phyloP scores from a whole-genome alignment of 2,888 invertebrate genomes.

The Protonemura montana region DNA sequence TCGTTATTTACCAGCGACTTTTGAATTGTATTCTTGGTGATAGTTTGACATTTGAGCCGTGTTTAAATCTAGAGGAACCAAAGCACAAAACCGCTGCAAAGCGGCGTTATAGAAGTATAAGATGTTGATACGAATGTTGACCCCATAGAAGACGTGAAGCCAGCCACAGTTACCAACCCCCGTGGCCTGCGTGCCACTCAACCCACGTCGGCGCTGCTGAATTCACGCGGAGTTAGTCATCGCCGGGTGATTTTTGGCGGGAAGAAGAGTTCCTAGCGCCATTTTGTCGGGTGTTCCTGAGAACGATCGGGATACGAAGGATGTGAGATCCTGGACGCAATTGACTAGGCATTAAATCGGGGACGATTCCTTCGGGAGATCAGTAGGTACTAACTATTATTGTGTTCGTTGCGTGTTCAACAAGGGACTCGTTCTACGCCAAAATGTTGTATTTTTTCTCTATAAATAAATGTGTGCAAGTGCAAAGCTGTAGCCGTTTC shows the following conservation, averaged over 20 bases:
- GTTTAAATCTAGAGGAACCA: not conserved
- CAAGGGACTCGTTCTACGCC: not conserved
- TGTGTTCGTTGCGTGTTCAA: conserved; percentile 28
- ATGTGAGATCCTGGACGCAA: not conserved
- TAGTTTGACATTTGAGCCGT: not conserved
- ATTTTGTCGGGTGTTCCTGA: not conserved
- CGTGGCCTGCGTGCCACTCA: no score
- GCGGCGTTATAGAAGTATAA: not conserved
- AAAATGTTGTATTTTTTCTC: conserved; percentile 18
- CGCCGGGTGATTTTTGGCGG: no score
- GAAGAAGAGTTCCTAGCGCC: not conserved
- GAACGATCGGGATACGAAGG: not conserved
- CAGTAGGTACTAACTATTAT: not conserved
- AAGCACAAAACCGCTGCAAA: not conserved
- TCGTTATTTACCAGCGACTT: not conserved
- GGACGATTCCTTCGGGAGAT: not conserved
- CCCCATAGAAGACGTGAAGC: not conserved
- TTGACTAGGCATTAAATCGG: not conserved
- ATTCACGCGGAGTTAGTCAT: not conserved
- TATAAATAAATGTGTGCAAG: not conserved
- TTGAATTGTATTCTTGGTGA: not conserved
- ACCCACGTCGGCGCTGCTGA: not conserved
- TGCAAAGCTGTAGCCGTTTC: not conserved
- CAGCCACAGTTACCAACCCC: no score
- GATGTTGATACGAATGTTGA: conserved; percentile 9